Base-by-base conservation (phyloP, 2,113 vertebrate genomes). In the Scophthalmus maximus region DNA sequence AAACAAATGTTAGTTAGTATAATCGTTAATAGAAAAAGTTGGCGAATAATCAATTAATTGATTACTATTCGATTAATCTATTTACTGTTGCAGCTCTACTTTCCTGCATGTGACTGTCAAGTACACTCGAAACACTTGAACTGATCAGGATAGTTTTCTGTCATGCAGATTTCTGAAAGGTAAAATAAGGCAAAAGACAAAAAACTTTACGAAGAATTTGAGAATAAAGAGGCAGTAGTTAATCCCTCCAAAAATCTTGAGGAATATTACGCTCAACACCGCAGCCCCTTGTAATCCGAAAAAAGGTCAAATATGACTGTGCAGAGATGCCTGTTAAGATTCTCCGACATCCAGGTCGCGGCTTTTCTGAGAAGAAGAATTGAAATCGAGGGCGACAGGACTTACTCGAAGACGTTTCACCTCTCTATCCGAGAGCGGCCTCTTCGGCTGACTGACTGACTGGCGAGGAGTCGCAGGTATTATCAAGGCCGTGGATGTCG, bases 91-190 rank as follows among this genome's bases (percentile, higher is more conserved):
- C n/a, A n/a, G n/a, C n/a, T n/a, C n/a, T n/a, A n/a, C n/a, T n/a
- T n/a, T n/a, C n/a, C 74, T 73, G 67, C 56, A 20, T 30, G n/a
- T 49, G 36, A 62, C 42, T 22, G 30, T 65, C 47, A 62, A 69
- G 71, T 40, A 55, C 22, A 25, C 66, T 81, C 49, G 23, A 59
- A 59, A 51, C 32, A 23, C 46, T 47, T 40, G 26, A 36, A 51
- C 51, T 59, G 22, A 36, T 25, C 34, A 3, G n/a, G n/a, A 12
- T 36, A 36, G 10, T 36, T 14, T 36, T 36, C 34, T 36, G 34
- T 36, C 1, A 32, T 50, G 53, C 36, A 69, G 26, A 38, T 27
- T 50, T 44, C 42, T 36, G 34, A 69, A 32, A 62, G 36, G 12
- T 12, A 23, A 50, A 73, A 34, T 53, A 26, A 0, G 38, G 12